Conservation (phyloP, 2,113 vertebrate genomes). For the Triplophysa siluroides region DNA sequence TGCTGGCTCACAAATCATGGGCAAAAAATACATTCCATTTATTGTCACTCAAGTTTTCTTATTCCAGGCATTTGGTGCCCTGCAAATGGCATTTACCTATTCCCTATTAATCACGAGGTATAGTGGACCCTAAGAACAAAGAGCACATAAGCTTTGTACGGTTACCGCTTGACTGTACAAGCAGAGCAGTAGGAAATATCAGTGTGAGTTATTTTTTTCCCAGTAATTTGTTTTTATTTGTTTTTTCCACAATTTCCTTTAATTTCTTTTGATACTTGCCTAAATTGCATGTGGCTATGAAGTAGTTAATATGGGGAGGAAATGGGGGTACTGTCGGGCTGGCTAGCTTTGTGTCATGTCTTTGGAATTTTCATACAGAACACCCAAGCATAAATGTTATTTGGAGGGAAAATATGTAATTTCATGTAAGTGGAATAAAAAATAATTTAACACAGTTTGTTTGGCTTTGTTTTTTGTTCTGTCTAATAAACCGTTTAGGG, state of each 20-base stretch:
- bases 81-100: slow-evolving; percentile 55
- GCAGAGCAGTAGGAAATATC: slow-evolving; percentile 66
- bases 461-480: slow-evolving; percentile 17
- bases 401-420: slow-evolving; percentile 72
- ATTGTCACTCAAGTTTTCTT: slow-evolving; percentile 53
- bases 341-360: slow-evolving; percentile 66
- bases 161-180: slow-evolving; percentile 70
- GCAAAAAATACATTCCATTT: slow-evolving; percentile 66
- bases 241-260: slow-evolving; percentile 56
- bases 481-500: not conserved
- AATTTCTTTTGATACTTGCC: slow-evolving; percentile 66
- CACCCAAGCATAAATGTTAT: slow-evolving; percentile 68
- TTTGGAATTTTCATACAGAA: slow-evolving; percentile 66
- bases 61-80: slow-evolving; percentile 55
- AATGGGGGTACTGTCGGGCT: slow-evolving; percentile 64
- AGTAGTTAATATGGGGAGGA: slow-evolving; percentile 63
- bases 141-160: slow-evolving; percentile 70
- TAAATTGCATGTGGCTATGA: slow-evolving; percentile 72
- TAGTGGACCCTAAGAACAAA: slow-evolving; percentile 63
- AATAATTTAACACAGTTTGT: slow-evolving; percentile 57
- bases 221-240: slow-evolving; percentile 62
- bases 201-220: slow-evolving; percentile 69
- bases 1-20: slow-evolving; percentile 52
- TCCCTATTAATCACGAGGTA: slow-evolving; percentile 60
- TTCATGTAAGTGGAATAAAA: slow-evolving; percentile 79